Evolutionary conservation across 2,888 invertebrate species (phyloP), one percentile per base, ranked within the genome.

Genomic region (Rhopalosiphum nymphaeae): DNA sequence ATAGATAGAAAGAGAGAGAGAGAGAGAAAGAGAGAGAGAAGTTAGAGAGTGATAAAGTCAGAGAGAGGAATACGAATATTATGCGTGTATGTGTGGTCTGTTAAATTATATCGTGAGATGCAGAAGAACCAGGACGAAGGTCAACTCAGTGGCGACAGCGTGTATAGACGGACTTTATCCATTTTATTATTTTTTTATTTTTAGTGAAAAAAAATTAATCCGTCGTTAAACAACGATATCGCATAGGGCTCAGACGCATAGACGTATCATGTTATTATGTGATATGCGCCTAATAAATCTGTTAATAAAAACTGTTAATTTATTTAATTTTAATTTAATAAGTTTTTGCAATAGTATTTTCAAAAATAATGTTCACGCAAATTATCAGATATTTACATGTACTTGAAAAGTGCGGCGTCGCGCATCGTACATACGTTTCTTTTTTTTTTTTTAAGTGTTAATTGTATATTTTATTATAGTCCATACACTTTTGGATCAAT

Each of bases 111-210:
- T 67, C 56, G 84, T 56, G 91, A 85, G 85, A 91, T 85, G 85
- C 91, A 91, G 91, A 91, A 91, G 44, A 85, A 85, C 84, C 91
- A 46, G 49, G 49, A 87, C 49, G 87, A 92, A 92, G 92, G 92
- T 46, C 86, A 5, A 57, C 89, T 42, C 42, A 57, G 42, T 57
- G 26, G 13, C 49, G n/a, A 26, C 26, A 7, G 5, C 29, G 9
- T 5, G 29, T 16, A 16, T n/a, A 86, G 4, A 86, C 29, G 7
- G 21, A 78, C 78, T 36, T 78, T 36, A 36, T 78, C 29, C 10
- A 10, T 78, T 78, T 78, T 78, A 78, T 36, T 57, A 21, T 57
- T 57, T 78, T 78, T 78, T 78, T 78, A 36, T 36, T 78, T 36
- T 78, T 78, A 36, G 21, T 36, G 4, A 36, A 78, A 67, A 67